Percentiles rank a stretch among this genome's conserved stretches.
These are phyloP conservation scores for Macrocentrus cingulum DNA, from an alignment of 1,140 invertebrate species.

Conservation along the genomic window DNA sequence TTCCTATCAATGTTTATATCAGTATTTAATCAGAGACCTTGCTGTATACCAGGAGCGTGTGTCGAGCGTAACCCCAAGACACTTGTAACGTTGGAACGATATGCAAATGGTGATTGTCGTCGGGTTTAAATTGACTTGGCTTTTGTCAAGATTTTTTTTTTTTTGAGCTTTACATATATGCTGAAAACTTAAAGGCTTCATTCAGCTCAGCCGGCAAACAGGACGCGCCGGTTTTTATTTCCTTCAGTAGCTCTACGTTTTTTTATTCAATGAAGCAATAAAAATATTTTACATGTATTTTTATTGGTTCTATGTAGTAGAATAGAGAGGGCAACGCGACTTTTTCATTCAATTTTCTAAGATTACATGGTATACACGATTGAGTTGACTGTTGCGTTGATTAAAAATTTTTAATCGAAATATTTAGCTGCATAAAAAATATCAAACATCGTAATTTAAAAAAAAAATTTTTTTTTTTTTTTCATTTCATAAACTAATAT, in stretches of 20 bases:
- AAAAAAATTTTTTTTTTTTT: too few relatives aligned
- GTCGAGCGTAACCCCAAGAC: slow-evolving; percentile 46
- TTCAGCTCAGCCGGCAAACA: slow-evolving; percentile 35
- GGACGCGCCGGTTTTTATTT: slow-evolving; percentile 37
- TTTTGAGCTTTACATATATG: too few relatives aligned
- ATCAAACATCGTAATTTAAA: too few relatives aligned
- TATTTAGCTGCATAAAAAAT: too few relatives aligned
- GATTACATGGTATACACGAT: slow-evolving; percentile 8
- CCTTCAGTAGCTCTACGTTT: slow-evolving; percentile 20
- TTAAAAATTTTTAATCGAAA: too few relatives aligned
- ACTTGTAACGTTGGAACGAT: slow-evolving; percentile 46
- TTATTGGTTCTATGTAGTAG: slow-evolving; percentile 32
- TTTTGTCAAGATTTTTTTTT: not conserved
- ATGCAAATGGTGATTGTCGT: slow-evolving; percentile 43
- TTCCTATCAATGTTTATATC: too few relatives aligned
- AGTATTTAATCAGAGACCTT: too few relatives aligned
- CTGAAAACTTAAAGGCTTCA: slow-evolving; percentile 4
- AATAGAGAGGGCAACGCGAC: slow-evolving; percentile 51
- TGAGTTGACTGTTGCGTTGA: slow-evolving; percentile 5
- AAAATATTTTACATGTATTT: slow-evolving; percentile 9
- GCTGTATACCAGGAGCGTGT: slow-evolving; percentile 41
- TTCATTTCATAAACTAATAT: too few relatives aligned
- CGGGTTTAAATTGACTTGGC: slow-evolving; percentile 34
- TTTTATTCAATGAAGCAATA: slow-evolving; percentile 5
- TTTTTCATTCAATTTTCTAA: slow-evolving; percentile 27